Evolutionary conservation across 2,797 vertebrate species (phyloP).

Genomic region (Notamacropus eugenii): DNA sequence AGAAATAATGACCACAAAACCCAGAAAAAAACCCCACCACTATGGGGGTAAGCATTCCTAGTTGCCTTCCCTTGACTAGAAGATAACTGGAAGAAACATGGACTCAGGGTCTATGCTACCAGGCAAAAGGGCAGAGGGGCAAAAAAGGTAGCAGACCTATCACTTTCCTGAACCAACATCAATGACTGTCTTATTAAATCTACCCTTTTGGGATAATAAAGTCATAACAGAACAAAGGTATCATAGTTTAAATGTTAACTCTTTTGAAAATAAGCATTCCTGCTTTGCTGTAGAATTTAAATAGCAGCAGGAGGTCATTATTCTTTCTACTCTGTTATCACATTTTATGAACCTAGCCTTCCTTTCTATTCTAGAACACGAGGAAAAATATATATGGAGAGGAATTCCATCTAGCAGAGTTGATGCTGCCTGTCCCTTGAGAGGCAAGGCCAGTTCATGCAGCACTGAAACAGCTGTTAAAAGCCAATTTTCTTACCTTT

Average conservation of each 20-base stretch:
- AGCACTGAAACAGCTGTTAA: slow-evolving; percentile 56
- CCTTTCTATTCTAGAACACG: slow-evolving; percentile 44
- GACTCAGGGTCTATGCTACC: slow-evolving; percentile 16
- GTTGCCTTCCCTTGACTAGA: slow-evolving; percentile 1
- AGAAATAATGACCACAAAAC: neutral
- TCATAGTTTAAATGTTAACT: slow-evolving; percentile 47
- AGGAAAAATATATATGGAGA: slow-evolving; percentile 51
- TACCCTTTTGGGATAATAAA: slow-evolving; percentile 58
- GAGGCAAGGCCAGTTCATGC: slow-evolving; percentile 50
- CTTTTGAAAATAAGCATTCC: slow-evolving; percentile 54
- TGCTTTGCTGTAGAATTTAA: slow-evolving; percentile 50
- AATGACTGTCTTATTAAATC: slow-evolving; percentile 62
- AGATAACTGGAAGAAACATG: slow-evolving; percentile 38
- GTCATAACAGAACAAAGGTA: slow-evolving; percentile 47
- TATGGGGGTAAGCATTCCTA: slow-evolving; percentile 25
- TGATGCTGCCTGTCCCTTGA: slow-evolving; percentile 44
- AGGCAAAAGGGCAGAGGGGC: slow-evolving; percentile 23
- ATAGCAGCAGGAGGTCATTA: slow-evolving; percentile 62
- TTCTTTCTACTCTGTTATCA: slow-evolving; percentile 54
- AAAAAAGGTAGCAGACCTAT: slow-evolving; percentile 30
- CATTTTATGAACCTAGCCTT: slow-evolving; percentile 62
- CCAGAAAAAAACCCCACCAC: slow-evolving; percentile 24
- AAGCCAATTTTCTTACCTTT: slow-evolving; percentile 55
- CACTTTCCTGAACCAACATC: slow-evolving; percentile 48
- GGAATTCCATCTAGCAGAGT: slow-evolving; percentile 54